These are phyloP conservation scores for Listrodromus nycthemerus DNA, from an alignment of 2,888 invertebrate species.

Conservation along the genomic window DNA sequence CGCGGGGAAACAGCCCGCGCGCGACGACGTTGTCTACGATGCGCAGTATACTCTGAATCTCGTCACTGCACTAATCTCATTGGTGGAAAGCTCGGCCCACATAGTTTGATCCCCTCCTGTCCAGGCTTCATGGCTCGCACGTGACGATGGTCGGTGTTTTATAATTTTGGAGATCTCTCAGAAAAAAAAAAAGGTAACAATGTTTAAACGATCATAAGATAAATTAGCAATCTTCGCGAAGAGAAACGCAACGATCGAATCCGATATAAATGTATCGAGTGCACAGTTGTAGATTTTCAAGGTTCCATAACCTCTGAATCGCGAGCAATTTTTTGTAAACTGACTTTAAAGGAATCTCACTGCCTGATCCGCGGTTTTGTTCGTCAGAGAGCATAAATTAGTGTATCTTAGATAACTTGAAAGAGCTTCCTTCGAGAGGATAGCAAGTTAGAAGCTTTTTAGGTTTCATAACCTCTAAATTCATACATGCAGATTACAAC, in stretches of 20 bases:
- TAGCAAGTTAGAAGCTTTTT: background rate
- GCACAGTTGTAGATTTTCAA: background rate
- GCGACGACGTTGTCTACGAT: background rate
- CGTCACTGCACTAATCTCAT: no score
- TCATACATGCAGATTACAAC: constrained; percentile 17
- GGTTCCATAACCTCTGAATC: constrained; percentile 54
- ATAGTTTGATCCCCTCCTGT: no score
- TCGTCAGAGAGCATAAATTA: no score
- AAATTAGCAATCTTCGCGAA: constrained; percentile 1
- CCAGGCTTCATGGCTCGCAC: no score
- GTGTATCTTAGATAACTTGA: no score
- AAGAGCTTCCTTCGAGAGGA: no score
- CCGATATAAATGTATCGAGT: background rate
- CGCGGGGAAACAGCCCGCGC: constrained; percentile 1
- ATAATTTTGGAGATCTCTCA: constrained; percentile 31
- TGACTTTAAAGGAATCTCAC: no score
- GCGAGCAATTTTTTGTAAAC: background rate
- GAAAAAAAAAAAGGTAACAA: constrained; percentile 54
- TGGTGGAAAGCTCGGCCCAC: no score
- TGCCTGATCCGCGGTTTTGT: no score
- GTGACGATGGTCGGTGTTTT: constrained; percentile 55
- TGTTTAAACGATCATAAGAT: background rate
- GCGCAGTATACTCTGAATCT: background rate
- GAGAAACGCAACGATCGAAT: background rate
- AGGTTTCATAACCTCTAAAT: constrained; percentile 55